Base-by-base conservation (phyloP, 2,888 invertebrate genomes). In the Scelioninae gen. 1 region DNA sequence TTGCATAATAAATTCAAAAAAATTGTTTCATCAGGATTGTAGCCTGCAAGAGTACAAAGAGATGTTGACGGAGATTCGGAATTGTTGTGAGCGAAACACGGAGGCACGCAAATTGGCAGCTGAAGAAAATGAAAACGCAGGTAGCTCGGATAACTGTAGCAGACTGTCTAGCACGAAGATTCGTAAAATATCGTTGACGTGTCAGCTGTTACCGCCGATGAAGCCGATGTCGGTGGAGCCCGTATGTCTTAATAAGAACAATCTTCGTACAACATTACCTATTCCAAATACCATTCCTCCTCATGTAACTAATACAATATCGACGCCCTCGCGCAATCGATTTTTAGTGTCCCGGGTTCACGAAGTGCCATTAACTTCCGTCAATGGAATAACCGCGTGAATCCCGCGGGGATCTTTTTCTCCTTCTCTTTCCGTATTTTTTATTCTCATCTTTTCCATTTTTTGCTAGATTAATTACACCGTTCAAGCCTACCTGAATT, bases 101-200 rank as follows among this genome's bases (percentile, higher is more conserved):
- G 88, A 89, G 69, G 85, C 69, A 43, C 86, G 85, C 51, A 79
- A 84, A 38, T 84, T 78, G 51, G 60, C 88, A 63, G 89, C 90
- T 65, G 89, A 88, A 76, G 90, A 87, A 75, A 87, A 84, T 56
- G 90, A 90, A 82, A 89, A 89, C 74, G 86, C 88, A 63, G 88
- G 88, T 69, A 91, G 89, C 83, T 87, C 89, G 47, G 88, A 91
- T 62, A 89, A 89, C 81, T 88, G 89, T 83, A 89, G 89, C 85
- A 88, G 90, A 86, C 85, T 90, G 79, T 89, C 89, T 85, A 91
- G 89, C 87, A 89, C 89, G 85, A 91, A 89, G 60, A 94, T 94
- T 82, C 93, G 96, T 87, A 95, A 95, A 93, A 96, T 96, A 88
- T 95, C 95, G 87, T 93, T 96, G 86, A 96, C 96, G 8, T 95